Evolutionary conservation across 2,113 vertebrate genomes (phyloP).

Genomic region (Gadus macrocephalus): DNA sequence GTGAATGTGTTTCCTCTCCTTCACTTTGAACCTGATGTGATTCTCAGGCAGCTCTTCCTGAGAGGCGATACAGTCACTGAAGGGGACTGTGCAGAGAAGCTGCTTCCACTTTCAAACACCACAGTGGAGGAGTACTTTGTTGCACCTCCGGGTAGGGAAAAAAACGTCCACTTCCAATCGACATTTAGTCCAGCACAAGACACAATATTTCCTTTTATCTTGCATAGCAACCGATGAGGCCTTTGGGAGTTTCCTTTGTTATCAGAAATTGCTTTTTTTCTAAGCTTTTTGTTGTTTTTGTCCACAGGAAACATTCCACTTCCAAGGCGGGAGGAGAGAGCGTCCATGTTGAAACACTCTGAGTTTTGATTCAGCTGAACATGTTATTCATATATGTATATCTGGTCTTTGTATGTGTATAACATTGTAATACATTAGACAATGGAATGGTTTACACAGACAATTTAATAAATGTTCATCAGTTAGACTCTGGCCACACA

Average conservation of each 20-base stretch:
- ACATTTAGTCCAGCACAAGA: neutral
- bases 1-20: too few species aligned
- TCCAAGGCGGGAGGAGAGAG: conserved; percentile 68
- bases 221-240: neutral
- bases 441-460: neutral
- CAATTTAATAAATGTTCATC: neutral
- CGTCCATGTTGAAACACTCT: conserved; percentile 57
- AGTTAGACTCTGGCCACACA: neutral
- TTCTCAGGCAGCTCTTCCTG: conserved; percentile 77
- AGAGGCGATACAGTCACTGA: conserved; percentile 77
- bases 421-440: neutral
- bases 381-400: neutral
- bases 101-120: conserved; percentile 77
- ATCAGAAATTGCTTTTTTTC: too few species aligned
- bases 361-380: conserved; percentile 42
- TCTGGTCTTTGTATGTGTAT: neutral
- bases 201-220: too few species aligned
- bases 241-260: neutral
- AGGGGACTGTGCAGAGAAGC: conserved; percentile 76
- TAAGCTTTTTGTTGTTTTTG: conserved; percentile 12
- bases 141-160: conserved; percentile 84
- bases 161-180: neutral
- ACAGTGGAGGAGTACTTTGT: conserved; percentile 91
- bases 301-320: conserved; percentile 86
- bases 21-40: neutral